These are phyloP conservation scores for Callopanchax toddi DNA, from an alignment of 2,113 vertebrate genomes.

Conservation along the genomic window DNA sequence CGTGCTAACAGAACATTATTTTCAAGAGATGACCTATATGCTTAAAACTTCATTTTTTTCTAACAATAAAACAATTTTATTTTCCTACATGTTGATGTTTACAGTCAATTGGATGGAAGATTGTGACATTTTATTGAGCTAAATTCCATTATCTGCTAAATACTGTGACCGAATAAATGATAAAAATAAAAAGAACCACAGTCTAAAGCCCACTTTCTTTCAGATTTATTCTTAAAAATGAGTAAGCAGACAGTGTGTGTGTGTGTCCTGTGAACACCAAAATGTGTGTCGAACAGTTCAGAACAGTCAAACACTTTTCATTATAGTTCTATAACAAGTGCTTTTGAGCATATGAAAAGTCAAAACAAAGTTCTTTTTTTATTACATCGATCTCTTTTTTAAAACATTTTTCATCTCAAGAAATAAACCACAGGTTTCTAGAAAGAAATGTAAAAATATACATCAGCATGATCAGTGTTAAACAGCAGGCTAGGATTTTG, in stretches of 20 bases:
- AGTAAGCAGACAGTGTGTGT: conserved; percentile 79
- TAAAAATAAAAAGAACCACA: conserved; percentile 17
- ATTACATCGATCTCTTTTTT: conserved; percentile 52
- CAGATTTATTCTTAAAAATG: conserved; percentile 91
- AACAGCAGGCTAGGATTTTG: conserved; percentile 73
- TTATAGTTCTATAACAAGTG: conserved; percentile 84
- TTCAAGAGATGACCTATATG: too few relatives aligned
- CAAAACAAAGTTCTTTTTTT: conserved; percentile 67
- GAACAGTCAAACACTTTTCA: conserved; percentile 79
- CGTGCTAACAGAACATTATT: too few relatives aligned
- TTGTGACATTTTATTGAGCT: too few relatives aligned
- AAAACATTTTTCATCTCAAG: conserved; percentile 64
- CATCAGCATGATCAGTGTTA: conserved; percentile 80
- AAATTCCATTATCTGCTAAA: too few relatives aligned
- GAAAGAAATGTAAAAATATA: conserved; percentile 75
- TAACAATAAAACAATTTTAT: too few relatives aligned
- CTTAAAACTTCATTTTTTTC: too few relatives aligned
- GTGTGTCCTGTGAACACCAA: conserved; percentile 82
- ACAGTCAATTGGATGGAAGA: too few relatives aligned
- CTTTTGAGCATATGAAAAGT: conserved; percentile 88
- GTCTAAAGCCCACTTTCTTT: conserved; percentile 41
- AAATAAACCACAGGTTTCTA: conserved; percentile 78
- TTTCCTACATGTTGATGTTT: too few relatives aligned
- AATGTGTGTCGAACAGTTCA: conserved; percentile 83
- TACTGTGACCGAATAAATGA: too few relatives aligned